A percentile compares a stretch with the other conserved stretches of the same genome.
These are phyloP conservation scores for Aphelinus atriplicis DNA, from an alignment of 1,140 invertebrate genomes.

Conservation along the genomic window DNA sequence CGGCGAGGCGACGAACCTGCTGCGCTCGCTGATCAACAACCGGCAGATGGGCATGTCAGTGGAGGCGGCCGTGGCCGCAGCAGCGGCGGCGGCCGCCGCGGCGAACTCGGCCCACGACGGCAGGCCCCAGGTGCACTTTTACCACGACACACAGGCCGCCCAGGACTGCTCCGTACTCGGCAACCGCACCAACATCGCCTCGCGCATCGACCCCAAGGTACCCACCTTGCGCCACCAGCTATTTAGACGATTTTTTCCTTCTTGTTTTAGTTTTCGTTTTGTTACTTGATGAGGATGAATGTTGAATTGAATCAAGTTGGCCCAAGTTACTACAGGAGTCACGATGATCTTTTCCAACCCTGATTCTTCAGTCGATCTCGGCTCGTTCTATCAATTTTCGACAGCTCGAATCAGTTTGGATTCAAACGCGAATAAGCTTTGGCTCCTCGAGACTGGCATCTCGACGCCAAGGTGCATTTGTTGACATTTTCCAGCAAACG, in stretches of 20 bases:
- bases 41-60: slow-evolving; percentile 69
- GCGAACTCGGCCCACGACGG: slow-evolving; percentile 2
- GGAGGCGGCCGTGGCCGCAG: slow-evolving; percentile 26
- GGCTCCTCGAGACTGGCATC: no score
- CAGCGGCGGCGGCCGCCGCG: background rate
- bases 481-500: no score
- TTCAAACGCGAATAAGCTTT: no score
- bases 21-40: slow-evolving; percentile 78
- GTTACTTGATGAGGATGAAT: no score
- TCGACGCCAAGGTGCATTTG: no score
- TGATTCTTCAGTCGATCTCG: no score
- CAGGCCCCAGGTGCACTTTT: slow-evolving; percentile 58
- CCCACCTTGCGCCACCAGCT: background rate
- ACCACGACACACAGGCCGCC: slow-evolving; percentile 58
- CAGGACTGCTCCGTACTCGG: slow-evolving; percentile 56
- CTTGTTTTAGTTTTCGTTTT: no score
- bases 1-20: slow-evolving; percentile 77
- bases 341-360: no score
- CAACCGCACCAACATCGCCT: slow-evolving; percentile 57
- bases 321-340: no score
- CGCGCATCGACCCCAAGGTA: slow-evolving; percentile 61
- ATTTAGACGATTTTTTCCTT: background rate
- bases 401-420: no score
- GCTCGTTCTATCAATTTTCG: no score
- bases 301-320: no score